Percentiles rank a stretch among this genome's conserved stretches.
phyloP scores from a whole-genome alignment of 2,797 vertebrate genomes.

The Pipistrellus nathusii region DNA sequence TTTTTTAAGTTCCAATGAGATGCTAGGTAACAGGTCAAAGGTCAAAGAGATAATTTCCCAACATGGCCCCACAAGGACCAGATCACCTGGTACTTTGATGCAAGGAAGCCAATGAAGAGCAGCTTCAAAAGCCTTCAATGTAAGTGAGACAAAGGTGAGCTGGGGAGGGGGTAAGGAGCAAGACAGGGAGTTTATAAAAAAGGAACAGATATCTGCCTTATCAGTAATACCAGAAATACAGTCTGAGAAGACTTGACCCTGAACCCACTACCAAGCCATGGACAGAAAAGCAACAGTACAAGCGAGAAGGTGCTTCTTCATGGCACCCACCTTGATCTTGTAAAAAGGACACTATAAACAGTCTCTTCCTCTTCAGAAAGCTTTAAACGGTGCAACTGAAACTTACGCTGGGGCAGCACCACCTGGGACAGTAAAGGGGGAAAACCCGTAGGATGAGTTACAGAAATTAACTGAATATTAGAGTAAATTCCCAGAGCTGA shows the following conservation, averaged over 20 bases:
- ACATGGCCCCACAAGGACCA: not conserved
- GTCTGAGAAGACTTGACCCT: not conserved
- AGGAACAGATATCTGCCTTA: not conserved
- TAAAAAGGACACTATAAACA: slow-evolving; percentile 95
- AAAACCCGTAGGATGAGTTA: too few relatives aligned
- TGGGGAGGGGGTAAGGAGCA: not conserved
- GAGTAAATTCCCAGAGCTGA: not conserved
- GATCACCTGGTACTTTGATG: not conserved
- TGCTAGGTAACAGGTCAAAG: not conserved
- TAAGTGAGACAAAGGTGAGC: not conserved
- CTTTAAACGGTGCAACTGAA: slow-evolving; percentile 90
- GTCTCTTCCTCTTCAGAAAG: slow-evolving; percentile 93
- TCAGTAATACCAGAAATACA: not conserved
- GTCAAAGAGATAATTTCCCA: slow-evolving; percentile 36
- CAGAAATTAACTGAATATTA: too few relatives aligned
- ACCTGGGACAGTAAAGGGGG: slow-evolving; percentile 87
- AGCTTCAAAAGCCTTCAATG: not conserved
- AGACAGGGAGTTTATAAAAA: not conserved
- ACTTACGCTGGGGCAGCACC: slow-evolving; percentile 90
- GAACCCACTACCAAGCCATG: not conserved
- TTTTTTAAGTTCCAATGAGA: not conserved
- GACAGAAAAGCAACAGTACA: not conserved
- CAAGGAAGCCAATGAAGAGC: not conserved
- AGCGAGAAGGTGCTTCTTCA: not conserved
- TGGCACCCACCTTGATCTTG: slow-evolving; percentile 92